Conservation (phyloP, 2,888 invertebrate genomes). For the Meteorus cinctellus region DNA sequence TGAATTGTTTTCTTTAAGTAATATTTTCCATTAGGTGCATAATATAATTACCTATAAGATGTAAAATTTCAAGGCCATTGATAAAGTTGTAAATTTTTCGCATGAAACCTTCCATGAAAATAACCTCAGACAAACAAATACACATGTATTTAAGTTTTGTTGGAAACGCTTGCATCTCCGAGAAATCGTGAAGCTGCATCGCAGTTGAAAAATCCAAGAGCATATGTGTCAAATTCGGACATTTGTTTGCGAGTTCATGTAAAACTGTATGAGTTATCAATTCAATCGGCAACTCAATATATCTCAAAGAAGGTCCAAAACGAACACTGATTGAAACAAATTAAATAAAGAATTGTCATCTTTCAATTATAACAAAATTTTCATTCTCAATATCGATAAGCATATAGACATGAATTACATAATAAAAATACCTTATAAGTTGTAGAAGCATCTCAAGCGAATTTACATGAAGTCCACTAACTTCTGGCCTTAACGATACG, state of each 20-base stretch:
- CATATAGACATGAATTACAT: background rate
- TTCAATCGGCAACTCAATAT: slow-evolving; percentile 96
- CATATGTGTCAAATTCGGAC: slow-evolving; percentile 96
- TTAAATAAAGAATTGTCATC: slow-evolving; percentile 2
- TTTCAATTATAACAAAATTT: background rate
- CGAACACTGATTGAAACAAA: slow-evolving; percentile 77
- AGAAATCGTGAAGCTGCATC: slow-evolving; percentile 99
- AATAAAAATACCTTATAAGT: slow-evolving; percentile 80
- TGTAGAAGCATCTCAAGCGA: slow-evolving; percentile 91
- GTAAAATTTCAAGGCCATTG: slow-evolving; percentile 96
- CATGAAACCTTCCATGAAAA: slow-evolving; percentile 99
- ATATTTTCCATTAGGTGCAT: too few species aligned
- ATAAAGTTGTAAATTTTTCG: slow-evolving; percentile 99
- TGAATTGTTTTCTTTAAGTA: background rate
- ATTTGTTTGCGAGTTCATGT: slow-evolving; percentile 96
- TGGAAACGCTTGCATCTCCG: slow-evolving; percentile 98
- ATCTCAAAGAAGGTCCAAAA: slow-evolving; percentile 90
- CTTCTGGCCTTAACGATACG: slow-evolving; percentile 96
- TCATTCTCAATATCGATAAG: background rate
- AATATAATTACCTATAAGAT: slow-evolving; percentile 88
- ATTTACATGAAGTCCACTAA: slow-evolving; percentile 94
- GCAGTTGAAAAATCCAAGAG: slow-evolving; percentile 98
- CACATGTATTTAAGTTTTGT: slow-evolving; percentile 96
- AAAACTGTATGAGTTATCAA: slow-evolving; percentile 96
- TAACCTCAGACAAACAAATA: slow-evolving; percentile 98